These are phyloP conservation scores for Holothuria glaberrima DNA, from an alignment of 35 echinoderm and acorn worm genomes.

Conservation along the genomic window DNA sequence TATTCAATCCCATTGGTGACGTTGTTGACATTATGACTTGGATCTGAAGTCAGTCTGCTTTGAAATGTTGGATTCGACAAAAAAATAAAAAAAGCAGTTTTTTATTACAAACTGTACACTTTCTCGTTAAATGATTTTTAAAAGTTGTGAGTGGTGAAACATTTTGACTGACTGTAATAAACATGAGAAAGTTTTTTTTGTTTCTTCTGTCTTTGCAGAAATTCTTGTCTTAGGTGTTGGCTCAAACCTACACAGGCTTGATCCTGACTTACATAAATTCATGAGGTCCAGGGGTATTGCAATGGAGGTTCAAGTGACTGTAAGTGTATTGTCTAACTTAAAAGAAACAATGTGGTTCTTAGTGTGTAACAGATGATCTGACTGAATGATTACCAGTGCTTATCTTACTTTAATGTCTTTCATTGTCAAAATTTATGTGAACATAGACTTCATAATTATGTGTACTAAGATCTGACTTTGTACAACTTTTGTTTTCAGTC, in stretches of 20 bases:
- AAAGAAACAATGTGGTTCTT: not conserved
- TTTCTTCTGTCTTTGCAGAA: slow-evolving; percentile 64
- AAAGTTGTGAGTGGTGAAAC: too few relatives aligned
- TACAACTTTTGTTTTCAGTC: slow-evolving; percentile 52
- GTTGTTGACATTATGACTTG: too few relatives aligned
- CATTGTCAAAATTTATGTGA: too few relatives aligned
- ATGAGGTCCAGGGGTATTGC: slow-evolving; percentile 95
- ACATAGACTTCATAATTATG: not conserved
- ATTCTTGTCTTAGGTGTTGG: slow-evolving; percentile 87
- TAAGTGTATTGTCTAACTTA: slow-evolving; percentile 54
- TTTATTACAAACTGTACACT: too few relatives aligned
- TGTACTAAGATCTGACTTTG: not conserved
- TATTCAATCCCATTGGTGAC: too few relatives aligned
- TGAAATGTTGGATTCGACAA: too few relatives aligned
- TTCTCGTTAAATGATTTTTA: too few relatives aligned
- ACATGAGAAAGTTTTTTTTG: too few relatives aligned
- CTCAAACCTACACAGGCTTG: slow-evolving; percentile 68
- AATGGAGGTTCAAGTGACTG: slow-evolving; percentile 92
- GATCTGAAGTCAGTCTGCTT: too few relatives aligned
- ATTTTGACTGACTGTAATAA: too few relatives aligned
- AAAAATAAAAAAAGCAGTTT: too few relatives aligned
- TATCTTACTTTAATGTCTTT: not conserved
- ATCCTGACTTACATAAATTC: slow-evolving; percentile 88
- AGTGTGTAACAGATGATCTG: not conserved
- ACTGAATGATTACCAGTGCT: not conserved